Evolutionary conservation across 2,797 vertebrate genomes (phyloP), one percentile per base, ranked within the genome.

Genomic region (Apogon talboti): DNA sequence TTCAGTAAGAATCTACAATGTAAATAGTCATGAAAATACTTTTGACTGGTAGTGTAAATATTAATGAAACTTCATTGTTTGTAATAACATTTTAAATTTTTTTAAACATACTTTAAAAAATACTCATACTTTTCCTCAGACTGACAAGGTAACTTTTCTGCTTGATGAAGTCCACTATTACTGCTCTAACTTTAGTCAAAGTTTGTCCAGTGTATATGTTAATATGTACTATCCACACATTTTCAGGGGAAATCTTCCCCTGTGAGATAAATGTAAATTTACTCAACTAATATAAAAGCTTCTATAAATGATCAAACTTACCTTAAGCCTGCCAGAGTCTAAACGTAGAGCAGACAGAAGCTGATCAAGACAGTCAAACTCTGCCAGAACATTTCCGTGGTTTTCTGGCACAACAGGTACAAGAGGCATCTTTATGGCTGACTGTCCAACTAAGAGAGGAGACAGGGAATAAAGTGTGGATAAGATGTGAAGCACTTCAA

Each of bases 281-380:
- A 59, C 35, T 47, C 2, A 44, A 19, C 4, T 21, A 19, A 48
- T 33, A 15, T 33, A 15, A 11, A 49, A 21, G 30, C 12, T 14
- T 19, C 11, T 11, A 16, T 15, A 48, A 52, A 66, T 37, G 0
- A 9, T 30, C 14, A 61, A 62, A 41, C 72, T 33, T 81, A 97
- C 97, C 95, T 97, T 99, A 41, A 99, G 92, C 37, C 96, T 94
- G 83, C 94, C 94, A 0, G 96, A 97, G 87, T 99, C 97, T 57
- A 99, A 85, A 16, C 98, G 94, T n/a, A 99, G 94, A 0, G 95
- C 95, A 74, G 96, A 95, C 24, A 99, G 94, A 71, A 99, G 91
- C 0, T 95, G 95, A 75, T 97, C 95, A 52, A 99, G 92, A 73
- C 93, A 95, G 80, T 98, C 96, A 47, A 98, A 94, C 80, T 99